phyloP scores from a whole-genome alignment of 2,888 invertebrate genomes.

The Pristionchus maxplancki region DNA sequence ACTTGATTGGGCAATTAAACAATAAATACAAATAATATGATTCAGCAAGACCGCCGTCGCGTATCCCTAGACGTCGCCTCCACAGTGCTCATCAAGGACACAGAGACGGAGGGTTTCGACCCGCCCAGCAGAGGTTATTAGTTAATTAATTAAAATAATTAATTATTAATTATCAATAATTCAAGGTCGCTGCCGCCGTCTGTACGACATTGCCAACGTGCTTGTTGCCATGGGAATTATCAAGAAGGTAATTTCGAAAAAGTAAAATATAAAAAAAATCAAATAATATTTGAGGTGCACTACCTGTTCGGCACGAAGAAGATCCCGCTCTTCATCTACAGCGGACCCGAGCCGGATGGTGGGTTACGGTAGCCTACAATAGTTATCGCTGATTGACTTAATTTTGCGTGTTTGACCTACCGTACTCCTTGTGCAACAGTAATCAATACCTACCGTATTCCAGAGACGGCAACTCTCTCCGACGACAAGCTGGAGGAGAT shows the following conservation, averaged over 20 bases:
- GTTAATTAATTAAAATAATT: constrained; percentile 29
- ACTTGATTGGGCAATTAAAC: too few species aligned
- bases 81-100: constrained; percentile 77
- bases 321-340: constrained; percentile 77
- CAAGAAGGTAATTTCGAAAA: constrained; percentile 83
- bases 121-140: constrained; percentile 72
- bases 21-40: too few species aligned
- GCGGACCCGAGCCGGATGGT: constrained; percentile 75
- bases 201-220: constrained; percentile 88
- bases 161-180: neutral
- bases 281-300: constrained; percentile 78
- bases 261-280: neutral
- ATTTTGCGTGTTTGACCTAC: neutral
- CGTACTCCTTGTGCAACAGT: neutral
- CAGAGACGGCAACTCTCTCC: constrained; percentile 31
- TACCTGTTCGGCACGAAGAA: constrained; percentile 77
- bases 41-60: constrained; percentile 69
- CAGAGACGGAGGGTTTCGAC: constrained; percentile 75
- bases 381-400: neutral
- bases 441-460: too few species aligned
- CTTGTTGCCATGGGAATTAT: constrained; percentile 86
- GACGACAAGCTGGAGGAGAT: constrained; percentile 51
- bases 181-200: constrained; percentile 80
- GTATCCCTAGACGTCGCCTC: constrained; percentile 76
- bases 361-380: neutral